Evolutionary conservation across 1,140 invertebrate genomes (phyloP).

Genomic region (Caenorhabditis elegans): DNA sequence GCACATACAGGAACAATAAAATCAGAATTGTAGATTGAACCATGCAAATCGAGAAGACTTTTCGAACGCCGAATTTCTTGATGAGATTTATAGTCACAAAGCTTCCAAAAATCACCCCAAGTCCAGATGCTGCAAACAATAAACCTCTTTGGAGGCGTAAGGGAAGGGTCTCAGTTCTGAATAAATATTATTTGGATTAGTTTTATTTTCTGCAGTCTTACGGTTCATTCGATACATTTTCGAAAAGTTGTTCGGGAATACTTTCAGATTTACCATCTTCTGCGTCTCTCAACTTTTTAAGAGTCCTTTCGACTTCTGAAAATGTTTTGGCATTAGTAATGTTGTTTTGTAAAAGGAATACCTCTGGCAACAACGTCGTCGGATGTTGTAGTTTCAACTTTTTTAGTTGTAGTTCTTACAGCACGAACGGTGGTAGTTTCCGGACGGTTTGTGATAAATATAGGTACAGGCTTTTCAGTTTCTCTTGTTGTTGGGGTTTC

Average conservation of each 20-base stretch:
- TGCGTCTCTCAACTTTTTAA: conserved; percentile 33
- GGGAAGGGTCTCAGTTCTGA: background rate
- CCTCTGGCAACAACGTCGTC: background rate
- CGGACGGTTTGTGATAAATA: background rate
- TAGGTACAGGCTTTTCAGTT: background rate
- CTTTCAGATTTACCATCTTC: conserved; percentile 15
- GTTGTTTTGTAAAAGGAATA: background rate
- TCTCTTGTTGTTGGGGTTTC: background rate
- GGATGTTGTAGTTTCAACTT: background rate
- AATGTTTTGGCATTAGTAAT: background rate
- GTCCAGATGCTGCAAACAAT: conserved; percentile 34
- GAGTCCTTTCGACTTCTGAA: conserved; percentile 31
- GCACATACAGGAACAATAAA: background rate
- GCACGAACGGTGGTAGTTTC: background rate
- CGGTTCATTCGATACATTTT: background rate
- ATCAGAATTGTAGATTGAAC: background rate
- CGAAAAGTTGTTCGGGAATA: too few species aligned
- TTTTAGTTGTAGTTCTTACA: background rate
- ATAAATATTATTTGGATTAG: background rate
- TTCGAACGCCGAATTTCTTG: background rate
- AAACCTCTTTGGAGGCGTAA: background rate
- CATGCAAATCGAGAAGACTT: background rate
- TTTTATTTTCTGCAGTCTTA: background rate
- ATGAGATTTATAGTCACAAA: background rate
- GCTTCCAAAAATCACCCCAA: conserved; percentile 37